Conservation (phyloP, 2,888 invertebrate genomes). For the Digitonthophagus gazella region DNA sequence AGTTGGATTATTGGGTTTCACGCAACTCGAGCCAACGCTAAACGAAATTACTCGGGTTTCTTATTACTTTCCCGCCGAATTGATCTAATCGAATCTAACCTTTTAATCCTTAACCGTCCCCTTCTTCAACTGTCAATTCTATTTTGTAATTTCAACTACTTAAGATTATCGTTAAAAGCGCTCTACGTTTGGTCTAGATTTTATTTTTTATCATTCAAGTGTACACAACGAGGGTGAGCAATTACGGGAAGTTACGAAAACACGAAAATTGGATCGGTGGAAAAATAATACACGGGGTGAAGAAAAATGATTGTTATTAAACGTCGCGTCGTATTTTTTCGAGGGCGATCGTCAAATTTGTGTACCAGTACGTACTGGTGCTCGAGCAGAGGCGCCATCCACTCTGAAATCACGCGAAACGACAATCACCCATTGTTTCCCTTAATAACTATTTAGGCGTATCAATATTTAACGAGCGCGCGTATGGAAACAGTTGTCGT, state of each 20-base stretch:
- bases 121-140: neutral
- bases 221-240: neutral
- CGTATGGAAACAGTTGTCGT: conserved; percentile 25
- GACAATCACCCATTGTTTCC: conserved; percentile 45
- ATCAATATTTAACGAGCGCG: conserved; percentile 38
- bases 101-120: neutral
- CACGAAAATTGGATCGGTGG: neutral
- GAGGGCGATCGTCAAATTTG: conserved; percentile 25
- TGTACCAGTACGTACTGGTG: conserved; percentile 40
- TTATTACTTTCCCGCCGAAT: neutral
- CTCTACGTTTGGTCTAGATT: too few species aligned
- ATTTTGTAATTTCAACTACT: too few species aligned
- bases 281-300: conserved; percentile 7
- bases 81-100: neutral
- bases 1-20: neutral
- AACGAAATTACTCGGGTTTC: neutral
- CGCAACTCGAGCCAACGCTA: neutral
- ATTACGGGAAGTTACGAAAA: neutral
- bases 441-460: conserved; percentile 43
- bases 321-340: conserved; percentile 26
- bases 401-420: conserved; percentile 43
- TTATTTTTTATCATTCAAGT: too few species aligned
- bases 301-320: conserved; percentile 28
- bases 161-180: too few species aligned
- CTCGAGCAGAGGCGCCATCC: conserved; percentile 31